These are phyloP conservation scores for Mergus octosetaceus DNA, from an alignment of 2,797 vertebrate genomes.

Conservation along the genomic window DNA sequence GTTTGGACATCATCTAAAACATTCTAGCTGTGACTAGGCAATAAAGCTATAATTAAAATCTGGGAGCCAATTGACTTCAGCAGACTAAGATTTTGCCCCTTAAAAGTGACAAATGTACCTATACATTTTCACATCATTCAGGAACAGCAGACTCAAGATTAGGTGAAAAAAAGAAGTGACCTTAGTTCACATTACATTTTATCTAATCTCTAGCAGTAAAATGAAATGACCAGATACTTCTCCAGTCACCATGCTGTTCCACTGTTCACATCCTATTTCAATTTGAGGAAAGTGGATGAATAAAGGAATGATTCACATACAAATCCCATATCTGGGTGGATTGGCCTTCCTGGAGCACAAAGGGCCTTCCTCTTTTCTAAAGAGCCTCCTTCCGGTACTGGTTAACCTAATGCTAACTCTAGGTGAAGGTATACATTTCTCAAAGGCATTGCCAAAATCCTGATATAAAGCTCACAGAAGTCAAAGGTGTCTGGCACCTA, in stretches of 20 bases:
- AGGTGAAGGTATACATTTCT: background rate
- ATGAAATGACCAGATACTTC: background rate
- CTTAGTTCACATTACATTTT: background rate
- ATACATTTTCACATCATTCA: background rate
- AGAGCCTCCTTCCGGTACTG: background rate
- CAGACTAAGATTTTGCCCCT: background rate
- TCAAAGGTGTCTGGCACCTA: background rate
- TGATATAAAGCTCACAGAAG: background rate
- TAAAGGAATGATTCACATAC: background rate
- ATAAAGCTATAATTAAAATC: background rate
- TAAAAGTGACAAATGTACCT: accelerated
- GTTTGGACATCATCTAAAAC: background rate
- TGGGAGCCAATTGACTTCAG: background rate
- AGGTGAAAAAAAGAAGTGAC: background rate
- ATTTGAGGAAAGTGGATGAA: background rate
- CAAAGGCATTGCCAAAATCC: background rate
- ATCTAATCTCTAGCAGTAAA: background rate
- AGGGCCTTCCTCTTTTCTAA: background rate
- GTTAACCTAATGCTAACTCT: background rate
- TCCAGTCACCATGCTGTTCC: background rate
- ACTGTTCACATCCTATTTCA: background rate
- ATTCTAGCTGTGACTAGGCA: background rate
- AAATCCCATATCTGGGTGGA: background rate
- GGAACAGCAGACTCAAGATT: background rate
- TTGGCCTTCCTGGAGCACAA: background rate